Conservation (phyloP, 1,140 invertebrate genomes). For the Papilio xuthus region DNA sequence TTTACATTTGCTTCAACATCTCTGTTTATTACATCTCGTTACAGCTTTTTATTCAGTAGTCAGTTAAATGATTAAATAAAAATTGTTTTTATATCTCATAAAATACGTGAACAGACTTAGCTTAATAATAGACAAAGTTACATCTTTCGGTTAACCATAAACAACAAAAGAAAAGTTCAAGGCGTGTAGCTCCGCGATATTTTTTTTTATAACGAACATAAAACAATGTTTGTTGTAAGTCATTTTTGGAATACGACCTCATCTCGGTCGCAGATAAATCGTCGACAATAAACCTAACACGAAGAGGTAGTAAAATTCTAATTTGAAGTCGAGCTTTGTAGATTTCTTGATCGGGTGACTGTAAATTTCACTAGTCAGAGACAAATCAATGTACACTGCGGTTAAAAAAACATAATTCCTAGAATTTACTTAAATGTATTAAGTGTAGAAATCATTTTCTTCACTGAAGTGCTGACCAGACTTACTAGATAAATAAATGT, state of each 20-base stretch:
- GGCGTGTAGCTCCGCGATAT: conserved; percentile 37
- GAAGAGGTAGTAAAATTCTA: conserved; percentile 80
- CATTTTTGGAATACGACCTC: conserved; percentile 79
- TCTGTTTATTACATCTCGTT: background rate
- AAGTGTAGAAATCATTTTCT: too few relatives aligned
- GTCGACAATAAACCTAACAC: conserved; percentile 80
- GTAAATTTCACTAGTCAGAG: background rate
- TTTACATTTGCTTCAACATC: background rate
- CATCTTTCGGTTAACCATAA: conserved; percentile 37
- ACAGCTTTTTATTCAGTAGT: background rate
- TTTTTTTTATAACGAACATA: conserved; percentile 70
- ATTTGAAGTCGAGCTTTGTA: conserved; percentile 59
- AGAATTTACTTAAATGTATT: too few relatives aligned
- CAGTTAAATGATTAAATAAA: background rate
- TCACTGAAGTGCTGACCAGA: too few relatives aligned
- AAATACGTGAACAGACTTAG: conserved; percentile 29
- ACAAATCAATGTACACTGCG: background rate
- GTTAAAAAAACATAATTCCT: background rate
- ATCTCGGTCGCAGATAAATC: conserved; percentile 77
- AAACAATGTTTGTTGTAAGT: conserved; percentile 76
- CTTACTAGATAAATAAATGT: too few relatives aligned
- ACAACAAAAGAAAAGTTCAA: conserved; percentile 22
- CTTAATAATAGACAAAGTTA: conserved; percentile 44
- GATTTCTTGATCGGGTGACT: conserved; percentile 35
- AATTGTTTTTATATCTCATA: conserved; percentile 8